phyloP scores from a whole-genome alignment of 1,140 invertebrate genomes.

The Drosophila nikananu region DNA sequence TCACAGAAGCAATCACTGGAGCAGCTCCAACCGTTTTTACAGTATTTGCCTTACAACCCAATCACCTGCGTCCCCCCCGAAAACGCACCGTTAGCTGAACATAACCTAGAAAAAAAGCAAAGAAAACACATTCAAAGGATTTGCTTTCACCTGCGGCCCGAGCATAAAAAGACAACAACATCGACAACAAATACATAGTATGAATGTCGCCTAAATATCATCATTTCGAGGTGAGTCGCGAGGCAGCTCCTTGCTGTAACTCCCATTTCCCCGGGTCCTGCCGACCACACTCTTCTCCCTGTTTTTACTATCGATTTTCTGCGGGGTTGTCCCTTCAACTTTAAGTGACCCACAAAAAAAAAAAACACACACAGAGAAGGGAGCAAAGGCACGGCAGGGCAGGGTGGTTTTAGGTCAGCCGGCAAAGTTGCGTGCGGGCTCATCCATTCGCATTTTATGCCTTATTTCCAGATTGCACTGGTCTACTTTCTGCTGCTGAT shows the following conservation, averaged over 20 bases:
- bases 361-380: background rate
- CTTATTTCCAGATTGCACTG: slow-evolving; percentile 66
- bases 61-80: background rate
- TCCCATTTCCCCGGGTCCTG: slow-evolving; percentile 18
- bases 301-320: slow-evolving; percentile 70
- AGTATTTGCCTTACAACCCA: slow-evolving; percentile 23
- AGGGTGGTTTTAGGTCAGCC: slow-evolving; percentile 50
- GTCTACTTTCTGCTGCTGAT: slow-evolving; percentile 87
- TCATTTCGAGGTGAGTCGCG: slow-evolving; percentile 89
- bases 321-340: slow-evolving; percentile 53
- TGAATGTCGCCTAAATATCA: slow-evolving; percentile 91
- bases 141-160: slow-evolving; percentile 8
- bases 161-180: slow-evolving; percentile 21
- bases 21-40: slow-evolving; percentile 1
- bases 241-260: background rate
- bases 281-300: slow-evolving; percentile 18
- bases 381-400: slow-evolving; percentile 1
- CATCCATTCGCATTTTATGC: slow-evolving; percentile 14
- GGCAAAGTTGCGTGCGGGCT: slow-evolving; percentile 50
- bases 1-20: slow-evolving; percentile 10
- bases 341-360: slow-evolving; percentile 71
- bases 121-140: slow-evolving; percentile 25
- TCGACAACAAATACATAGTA: slow-evolving; percentile 85
- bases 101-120: slow-evolving; percentile 46
- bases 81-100: slow-evolving; percentile 35